phyloP scores from a whole-genome alignment of 2,888 invertebrate species.

The Tetropium fuscum region DNA sequence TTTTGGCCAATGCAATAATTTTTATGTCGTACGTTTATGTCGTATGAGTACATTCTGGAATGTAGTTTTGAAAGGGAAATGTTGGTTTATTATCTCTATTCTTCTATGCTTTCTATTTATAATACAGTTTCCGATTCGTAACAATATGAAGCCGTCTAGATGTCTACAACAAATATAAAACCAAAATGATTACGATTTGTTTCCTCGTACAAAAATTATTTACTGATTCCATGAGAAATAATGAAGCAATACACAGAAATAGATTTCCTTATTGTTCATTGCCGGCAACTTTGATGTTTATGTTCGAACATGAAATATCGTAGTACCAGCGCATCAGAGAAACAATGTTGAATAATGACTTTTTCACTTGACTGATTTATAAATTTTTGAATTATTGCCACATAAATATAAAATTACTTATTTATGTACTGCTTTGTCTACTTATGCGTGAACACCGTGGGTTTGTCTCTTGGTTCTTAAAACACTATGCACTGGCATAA shows the following conservation, averaged over 20 bases:
- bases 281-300: slow-evolving; percentile 49
- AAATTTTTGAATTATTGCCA: slow-evolving; percentile 59
- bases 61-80: no score
- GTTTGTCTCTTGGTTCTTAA: slow-evolving; percentile 38
- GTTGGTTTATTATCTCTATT: no score
- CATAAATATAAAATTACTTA: slow-evolving; percentile 60
- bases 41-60: no score
- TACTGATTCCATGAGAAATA: slow-evolving; percentile 25
- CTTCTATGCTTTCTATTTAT: no score
- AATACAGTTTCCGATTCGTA: no score
- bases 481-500: slow-evolving; percentile 24
- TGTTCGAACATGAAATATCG: slow-evolving; percentile 49
- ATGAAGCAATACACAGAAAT: slow-evolving; percentile 46
- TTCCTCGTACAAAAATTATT: slow-evolving; percentile 15
- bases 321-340: slow-evolving; percentile 57
- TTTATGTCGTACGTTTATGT: no score
- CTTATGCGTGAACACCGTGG: slow-evolving; percentile 40
- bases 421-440: slow-evolving; percentile 58
- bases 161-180: no score
- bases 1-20: no score
- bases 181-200: no score
- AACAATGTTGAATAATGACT: slow-evolving; percentile 63
- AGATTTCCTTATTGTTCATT: slow-evolving; percentile 58
- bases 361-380: slow-evolving; percentile 60
- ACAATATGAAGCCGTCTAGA: no score